phyloP scores from a whole-genome alignment of 2,888 invertebrate genomes.

The Cryptosula pallasiana region DNA sequence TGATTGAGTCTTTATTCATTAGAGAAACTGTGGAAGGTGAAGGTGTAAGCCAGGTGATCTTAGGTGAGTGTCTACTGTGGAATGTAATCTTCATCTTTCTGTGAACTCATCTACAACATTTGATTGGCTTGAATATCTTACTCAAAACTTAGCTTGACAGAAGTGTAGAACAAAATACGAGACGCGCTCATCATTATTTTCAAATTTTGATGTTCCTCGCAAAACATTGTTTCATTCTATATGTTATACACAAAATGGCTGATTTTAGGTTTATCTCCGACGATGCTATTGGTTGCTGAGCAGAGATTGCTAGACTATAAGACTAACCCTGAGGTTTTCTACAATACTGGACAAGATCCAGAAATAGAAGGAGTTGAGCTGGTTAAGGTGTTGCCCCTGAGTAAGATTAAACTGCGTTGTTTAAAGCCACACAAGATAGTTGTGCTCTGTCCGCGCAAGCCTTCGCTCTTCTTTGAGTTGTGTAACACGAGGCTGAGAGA shows the following conservation, averaged over 20 bases:
- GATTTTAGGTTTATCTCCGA: conserved; percentile 11
- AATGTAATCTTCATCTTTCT: neutral
- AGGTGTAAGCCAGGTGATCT: conserved; percentile 1
- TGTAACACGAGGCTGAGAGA: neutral
- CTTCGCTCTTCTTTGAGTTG: conserved; percentile 7
- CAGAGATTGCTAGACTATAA: conserved; percentile 6
- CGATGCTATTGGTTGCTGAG: conserved; percentile 10
- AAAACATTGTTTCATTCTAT: too few relatives aligned
- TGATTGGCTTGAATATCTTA: too few relatives aligned
- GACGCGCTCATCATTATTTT: too few relatives aligned
- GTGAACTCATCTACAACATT: too few relatives aligned
- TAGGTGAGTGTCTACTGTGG: conserved; percentile 1
- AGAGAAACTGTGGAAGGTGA: neutral
- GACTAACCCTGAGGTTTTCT: conserved; percentile 1
- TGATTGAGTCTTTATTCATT: conserved; percentile 18
- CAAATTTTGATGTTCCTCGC: too few relatives aligned
- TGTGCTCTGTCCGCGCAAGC: neutral
- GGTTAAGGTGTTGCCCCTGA: conserved; percentile 11
- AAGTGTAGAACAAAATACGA: too few relatives aligned
- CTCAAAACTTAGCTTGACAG: too few relatives aligned
- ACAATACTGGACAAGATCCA: neutral
- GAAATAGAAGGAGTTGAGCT: conserved; percentile 21
- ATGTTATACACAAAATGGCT: too few relatives aligned
- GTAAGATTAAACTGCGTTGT: neutral
- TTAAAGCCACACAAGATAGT: neutral